phyloP scores from a whole-genome alignment of 2,797 vertebrate genomes.

The Hapalemur alaotrensis region DNA sequence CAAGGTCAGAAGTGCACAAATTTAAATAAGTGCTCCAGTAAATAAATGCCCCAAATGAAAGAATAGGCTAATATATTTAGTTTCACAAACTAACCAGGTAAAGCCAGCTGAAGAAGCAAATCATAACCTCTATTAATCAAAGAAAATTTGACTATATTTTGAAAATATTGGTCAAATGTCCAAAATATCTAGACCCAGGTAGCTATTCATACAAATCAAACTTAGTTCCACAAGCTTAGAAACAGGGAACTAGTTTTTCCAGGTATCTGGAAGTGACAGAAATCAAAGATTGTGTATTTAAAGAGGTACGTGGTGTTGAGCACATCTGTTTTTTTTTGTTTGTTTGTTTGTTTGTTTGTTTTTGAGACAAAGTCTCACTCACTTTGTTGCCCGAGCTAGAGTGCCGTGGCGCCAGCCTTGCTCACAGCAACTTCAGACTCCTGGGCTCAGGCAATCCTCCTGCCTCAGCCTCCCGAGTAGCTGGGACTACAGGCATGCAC shows the following conservation, averaged over 20 bases:
- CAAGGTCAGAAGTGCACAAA: slow-evolving; percentile 27
- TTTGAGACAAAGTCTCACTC: too few species aligned
- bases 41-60: slow-evolving; percentile 39
- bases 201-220: not conserved
- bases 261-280: not conserved
- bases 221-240: not conserved
- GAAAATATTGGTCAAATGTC: slow-evolving; percentile 3
- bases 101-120: slow-evolving; percentile 41
- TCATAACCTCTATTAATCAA: not conserved
- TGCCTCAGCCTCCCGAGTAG: too few species aligned
- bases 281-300: not conserved
- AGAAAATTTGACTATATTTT: slow-evolving; percentile 24
- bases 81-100: slow-evolving; percentile 28
- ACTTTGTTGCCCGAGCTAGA: too few species aligned
- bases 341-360: too few species aligned
- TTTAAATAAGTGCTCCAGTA: slow-evolving; percentile 24
- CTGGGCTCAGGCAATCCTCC: too few species aligned
- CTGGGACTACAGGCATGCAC: too few species aligned
- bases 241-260: slow-evolving; percentile 10
- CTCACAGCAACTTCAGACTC: too few species aligned
- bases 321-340: not conserved
- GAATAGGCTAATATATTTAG: slow-evolving; percentile 1
- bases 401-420: too few species aligned
- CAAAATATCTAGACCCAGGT: not conserved
- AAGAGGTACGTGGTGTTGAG: not conserved